A percentile compares a stretch with the other conserved stretches of the same genome.
Evolutionary conservation across 2,888 invertebrate genomes (phyloP).

Genomic region (Standfussiana lucernea): DNA sequence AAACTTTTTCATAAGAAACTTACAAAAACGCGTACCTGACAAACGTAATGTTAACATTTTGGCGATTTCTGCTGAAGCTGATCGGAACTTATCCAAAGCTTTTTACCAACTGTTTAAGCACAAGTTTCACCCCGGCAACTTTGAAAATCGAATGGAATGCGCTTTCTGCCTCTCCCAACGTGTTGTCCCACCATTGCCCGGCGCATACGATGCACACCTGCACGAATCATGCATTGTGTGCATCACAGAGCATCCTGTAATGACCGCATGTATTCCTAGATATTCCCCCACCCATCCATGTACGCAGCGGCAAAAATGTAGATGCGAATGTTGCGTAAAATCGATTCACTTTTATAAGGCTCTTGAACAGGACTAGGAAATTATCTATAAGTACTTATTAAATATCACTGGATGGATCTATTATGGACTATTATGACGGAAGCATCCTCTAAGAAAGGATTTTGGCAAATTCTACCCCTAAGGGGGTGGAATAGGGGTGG

Average conservation of each 20-base stretch:
- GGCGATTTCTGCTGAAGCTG: not conserved
- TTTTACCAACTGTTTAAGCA: not conserved
- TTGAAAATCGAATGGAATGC: not conserved
- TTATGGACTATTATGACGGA: too few relatives aligned
- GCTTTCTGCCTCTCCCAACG: conserved; percentile 22
- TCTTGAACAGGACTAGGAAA: conserved; percentile 6
- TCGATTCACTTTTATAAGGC: conserved; percentile 25
- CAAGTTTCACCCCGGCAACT: not conserved
- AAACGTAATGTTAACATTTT: not conserved
- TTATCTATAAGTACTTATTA: not conserved
- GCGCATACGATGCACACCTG: conserved; percentile 57
- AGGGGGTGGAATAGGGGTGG: not conserved
- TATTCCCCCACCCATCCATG: conserved; percentile 31
- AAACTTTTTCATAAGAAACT: not conserved
- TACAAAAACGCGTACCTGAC: not conserved
- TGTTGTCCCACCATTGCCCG: conserved; percentile 53
- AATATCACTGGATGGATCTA: not conserved
- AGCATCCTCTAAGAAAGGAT: not conserved
- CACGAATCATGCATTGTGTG: conserved; percentile 65
- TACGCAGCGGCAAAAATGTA: conserved; percentile 44
- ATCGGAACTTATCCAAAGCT: not conserved
- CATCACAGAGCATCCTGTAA: conserved; percentile 60
- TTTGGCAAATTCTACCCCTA: not conserved
- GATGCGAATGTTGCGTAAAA: conserved; percentile 24
- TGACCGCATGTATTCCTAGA: conserved; percentile 61